These are phyloP conservation scores for Erebia aethiops DNA, from an alignment of 2,888 invertebrate species.

Conservation along the genomic window DNA sequence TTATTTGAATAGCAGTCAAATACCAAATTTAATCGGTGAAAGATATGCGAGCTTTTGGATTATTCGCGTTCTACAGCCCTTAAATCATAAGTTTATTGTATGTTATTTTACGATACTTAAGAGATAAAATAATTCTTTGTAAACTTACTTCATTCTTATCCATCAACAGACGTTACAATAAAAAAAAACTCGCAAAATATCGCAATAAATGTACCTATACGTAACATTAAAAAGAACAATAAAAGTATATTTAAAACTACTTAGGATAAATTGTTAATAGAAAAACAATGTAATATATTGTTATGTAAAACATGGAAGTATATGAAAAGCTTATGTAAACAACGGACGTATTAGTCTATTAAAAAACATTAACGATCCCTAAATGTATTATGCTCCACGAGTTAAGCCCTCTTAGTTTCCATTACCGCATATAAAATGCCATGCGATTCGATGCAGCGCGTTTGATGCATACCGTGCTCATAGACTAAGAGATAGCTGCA, in stretches of 20 bases:
- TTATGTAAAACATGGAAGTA: slow-evolving; percentile 9
- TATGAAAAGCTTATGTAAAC: slow-evolving; percentile 5
- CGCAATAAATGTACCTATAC: slow-evolving; percentile 9
- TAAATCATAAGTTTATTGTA: no score
- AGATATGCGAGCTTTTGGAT: no score
- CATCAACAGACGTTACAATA: neutral
- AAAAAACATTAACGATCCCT: neutral
- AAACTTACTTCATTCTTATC: neutral
- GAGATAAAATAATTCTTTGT: neutral
- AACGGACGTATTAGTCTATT: neutral
- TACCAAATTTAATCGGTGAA: no score
- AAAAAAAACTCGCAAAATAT: slow-evolving; percentile 8
- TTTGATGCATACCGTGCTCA: no score
- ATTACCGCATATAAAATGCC: no score
- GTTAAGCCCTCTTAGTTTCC: no score
- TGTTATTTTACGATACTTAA: no score
- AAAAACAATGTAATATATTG: neutral
- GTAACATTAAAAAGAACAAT: slow-evolving; percentile 7
- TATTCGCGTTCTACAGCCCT: no score
- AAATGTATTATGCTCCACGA: no score
- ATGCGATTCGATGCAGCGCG: no score
- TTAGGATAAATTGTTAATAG: neutral
- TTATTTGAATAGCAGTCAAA: no score
- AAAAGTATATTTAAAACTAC: slow-evolving; percentile 16
- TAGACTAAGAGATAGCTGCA: no score